Conservation (phyloP, 1,140 invertebrate genomes). For the Sarcophaga bullata region DNA sequence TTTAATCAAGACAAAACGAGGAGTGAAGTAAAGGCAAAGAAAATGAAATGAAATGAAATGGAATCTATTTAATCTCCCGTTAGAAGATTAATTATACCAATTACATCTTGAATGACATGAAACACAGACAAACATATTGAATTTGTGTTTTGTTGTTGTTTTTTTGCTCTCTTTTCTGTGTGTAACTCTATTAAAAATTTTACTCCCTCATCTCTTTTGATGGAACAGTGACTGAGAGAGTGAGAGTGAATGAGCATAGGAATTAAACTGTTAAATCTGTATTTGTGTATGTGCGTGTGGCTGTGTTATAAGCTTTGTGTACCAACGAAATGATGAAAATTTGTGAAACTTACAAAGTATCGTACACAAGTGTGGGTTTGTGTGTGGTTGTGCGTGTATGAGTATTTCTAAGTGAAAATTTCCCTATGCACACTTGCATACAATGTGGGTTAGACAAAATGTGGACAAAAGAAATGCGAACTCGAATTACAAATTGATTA, state of each 20-base stretch:
- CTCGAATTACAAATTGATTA: too few species aligned
- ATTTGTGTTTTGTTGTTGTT: too few species aligned
- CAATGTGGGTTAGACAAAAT: background rate
- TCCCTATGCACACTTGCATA: background rate
- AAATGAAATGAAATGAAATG: background rate
- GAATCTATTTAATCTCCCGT: conserved; percentile 4
- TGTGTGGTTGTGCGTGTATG: background rate
- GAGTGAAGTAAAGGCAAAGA: background rate
- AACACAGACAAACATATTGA: too few species aligned
- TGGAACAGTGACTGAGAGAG: background rate
- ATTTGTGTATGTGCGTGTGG: too few species aligned
- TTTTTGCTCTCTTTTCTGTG: background rate
- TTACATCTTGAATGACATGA: background rate
- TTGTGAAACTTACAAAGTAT: background rate
- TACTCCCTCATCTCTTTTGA: background rate
- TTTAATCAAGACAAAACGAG: too few species aligned
- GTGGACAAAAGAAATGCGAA: too few species aligned
- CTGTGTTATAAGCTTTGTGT: background rate
- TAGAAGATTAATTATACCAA: conserved; percentile 1
- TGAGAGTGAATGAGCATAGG: background rate
- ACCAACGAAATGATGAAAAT: background rate
- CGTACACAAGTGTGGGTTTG: background rate
- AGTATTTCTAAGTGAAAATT: background rate
- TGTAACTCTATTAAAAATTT: conserved; percentile 3
- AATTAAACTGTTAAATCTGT: too few species aligned